Base-by-base conservation (phyloP, 2,113 vertebrate species). In the Gymnorhina tibicen region DNA sequence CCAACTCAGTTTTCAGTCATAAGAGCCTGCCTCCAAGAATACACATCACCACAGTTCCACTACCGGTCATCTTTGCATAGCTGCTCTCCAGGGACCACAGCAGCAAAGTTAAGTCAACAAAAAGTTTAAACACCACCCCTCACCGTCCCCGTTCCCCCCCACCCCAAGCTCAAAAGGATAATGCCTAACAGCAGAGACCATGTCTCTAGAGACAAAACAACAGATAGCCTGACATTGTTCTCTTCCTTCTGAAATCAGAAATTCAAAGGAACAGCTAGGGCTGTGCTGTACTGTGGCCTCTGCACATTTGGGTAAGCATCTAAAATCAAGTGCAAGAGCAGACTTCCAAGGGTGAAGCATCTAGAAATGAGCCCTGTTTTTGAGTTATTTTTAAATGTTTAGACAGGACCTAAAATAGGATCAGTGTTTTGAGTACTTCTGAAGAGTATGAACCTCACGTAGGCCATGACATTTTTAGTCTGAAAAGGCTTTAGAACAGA, bases 301-400 rank as follows among this genome's bases (percentile, higher is more conserved):
- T 72, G 82, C n/a, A 72, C 52, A 72, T 68, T 5, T 87, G 47
- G 33, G 59, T 60, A 79, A 83, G 62, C 28, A 50, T 41, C 41
- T 75, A 82, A 91, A 93, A 82, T 17, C 17, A 82, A 87, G 26
- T 11, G 11, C 23, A 64, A 69, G 70, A 53, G 50, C 21, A 23
- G 74, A 42, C 50, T 58, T 87, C 42, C n/a, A 83, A 94, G 85
- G 46, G 59, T 83, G 46, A 96, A 87, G 10, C 41, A 85, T 60
- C 58, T 35, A 79, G 46, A 87, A 95, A 15, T 10, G 26, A 70
- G 55, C 14, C 62, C 62, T 92, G 76, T 42, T 95, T 93, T 58
- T 3, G 1, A 89, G 73, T 77, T 93, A 93, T 97, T 97, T 95
- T 95, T 47, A 94, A 76, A 92, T 83, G 72, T 94, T 96, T 92